Evolutionary conservation across 2,797 vertebrate species (phyloP).

Genomic region (Bothrops alternatus): DNA sequence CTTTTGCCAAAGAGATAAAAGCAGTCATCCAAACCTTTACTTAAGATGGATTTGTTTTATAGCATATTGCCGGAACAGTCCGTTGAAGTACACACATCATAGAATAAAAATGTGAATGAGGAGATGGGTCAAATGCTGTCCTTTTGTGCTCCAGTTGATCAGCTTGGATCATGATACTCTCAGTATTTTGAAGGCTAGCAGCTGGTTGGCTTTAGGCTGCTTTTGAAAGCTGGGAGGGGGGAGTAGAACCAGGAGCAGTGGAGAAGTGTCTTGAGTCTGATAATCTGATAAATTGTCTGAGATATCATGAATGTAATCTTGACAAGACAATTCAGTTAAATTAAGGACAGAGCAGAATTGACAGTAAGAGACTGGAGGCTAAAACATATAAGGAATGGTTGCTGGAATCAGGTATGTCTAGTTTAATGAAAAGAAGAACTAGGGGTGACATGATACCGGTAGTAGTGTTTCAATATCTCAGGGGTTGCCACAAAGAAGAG

Average conservation of each 20-base stretch:
- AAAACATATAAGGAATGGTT: no score
- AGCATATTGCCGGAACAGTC: no score
- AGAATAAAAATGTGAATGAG: background rate
- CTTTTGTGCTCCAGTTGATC: background rate
- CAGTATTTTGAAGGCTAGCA: background rate
- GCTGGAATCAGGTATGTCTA: no score
- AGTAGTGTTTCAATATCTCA: no score
- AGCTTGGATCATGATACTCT: background rate
- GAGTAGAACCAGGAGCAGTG: background rate
- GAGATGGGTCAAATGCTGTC: background rate
- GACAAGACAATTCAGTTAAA: background rate
- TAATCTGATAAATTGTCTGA: background rate
- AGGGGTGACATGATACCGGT: no score
- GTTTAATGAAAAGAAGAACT: no score
- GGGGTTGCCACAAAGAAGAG: no score
- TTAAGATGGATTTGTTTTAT: background rate
- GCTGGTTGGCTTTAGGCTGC: background rate
- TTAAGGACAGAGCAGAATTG: background rate
- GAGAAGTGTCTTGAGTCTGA: background rate
- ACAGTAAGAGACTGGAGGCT: background rate
- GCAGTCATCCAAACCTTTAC: constrained; percentile 46
- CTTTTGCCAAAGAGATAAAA: constrained; percentile 56
- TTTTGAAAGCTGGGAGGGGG: background rate
- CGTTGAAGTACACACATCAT: background rate
- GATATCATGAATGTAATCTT: background rate